Base-by-base conservation (phyloP, 2,888 invertebrate genomes). In the Calliphora vomitoria region DNA sequence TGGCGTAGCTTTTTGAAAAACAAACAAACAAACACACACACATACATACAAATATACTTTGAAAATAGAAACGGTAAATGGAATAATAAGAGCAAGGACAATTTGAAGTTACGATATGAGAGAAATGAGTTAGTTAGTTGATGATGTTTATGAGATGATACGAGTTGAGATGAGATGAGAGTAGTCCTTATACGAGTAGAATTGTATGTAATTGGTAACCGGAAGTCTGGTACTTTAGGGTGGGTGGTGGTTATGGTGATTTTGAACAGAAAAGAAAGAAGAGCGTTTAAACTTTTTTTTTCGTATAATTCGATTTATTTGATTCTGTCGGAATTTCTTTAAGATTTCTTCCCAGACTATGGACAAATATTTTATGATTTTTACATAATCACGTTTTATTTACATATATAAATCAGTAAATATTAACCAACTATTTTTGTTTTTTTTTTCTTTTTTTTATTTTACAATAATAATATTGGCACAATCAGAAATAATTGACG, bases 11-110 rank as follows among this genome's bases (percentile, higher is more conserved):
- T 68, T 35, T 1, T n/a, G 38, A 18, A 6, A 38, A n/a, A n/a
- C 31, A 8, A 35, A 38, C 38, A n/a, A 2, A 11, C n/a, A 50
- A 35, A 35, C 4, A 11, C 18, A 31, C 13, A 0, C 41, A 18
- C 4, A 10, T n/a, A 58, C 58, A 58, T 25, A 58, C 50, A n/a
- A n/a, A 50, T 4, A 58, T 4, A 25, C 13, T 25, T 25, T 0
- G 25, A 47, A 35, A 47, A 35, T 44, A 50, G 47, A 80, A 71
- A 86, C 58, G 75, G 72, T 71, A 87, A 83, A 80, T 87, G 71
- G 11, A 75, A 66, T 82, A 87, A 81, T 87, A 76, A 84, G 87
- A 87, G 84, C 87, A 87, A 87, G 87, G 87, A 81, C 87, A 87
- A 84, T 81, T 76, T 83, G 18, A 75, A 55, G 75, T 81, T 68